Percentiles rank a stretch among this genome's conserved stretches.
These are phyloP conservation scores for Megathymus violae DNA, from an alignment of 1,140 invertebrate genomes.

Conservation along the genomic window DNA sequence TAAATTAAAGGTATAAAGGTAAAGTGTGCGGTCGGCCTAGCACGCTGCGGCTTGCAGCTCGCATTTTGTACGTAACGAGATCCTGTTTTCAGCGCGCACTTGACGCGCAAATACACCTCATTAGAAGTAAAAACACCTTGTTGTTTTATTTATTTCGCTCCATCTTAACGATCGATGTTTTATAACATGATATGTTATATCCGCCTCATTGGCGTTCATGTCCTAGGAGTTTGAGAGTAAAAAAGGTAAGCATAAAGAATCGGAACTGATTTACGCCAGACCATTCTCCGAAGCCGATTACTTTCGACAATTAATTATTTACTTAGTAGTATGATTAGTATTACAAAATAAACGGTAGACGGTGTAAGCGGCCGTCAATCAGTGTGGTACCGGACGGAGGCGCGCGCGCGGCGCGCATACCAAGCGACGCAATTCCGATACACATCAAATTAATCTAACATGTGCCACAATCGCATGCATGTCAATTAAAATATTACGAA, in stretches of 20 bases:
- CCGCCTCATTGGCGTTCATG: slow-evolving; percentile 1
- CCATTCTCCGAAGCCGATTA: too few relatives aligned
- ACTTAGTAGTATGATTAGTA: neutral
- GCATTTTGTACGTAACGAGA: slow-evolving; percentile 47
- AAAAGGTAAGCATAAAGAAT: neutral
- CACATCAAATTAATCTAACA: slow-evolving; percentile 58
- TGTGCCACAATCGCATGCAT: slow-evolving; percentile 21
- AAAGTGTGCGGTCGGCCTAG: slow-evolving; percentile 11
- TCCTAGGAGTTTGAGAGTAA: neutral
- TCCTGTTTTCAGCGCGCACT: slow-evolving; percentile 42
- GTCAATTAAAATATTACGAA: slow-evolving; percentile 16
- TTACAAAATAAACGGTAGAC: neutral
- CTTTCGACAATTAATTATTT: too few relatives aligned
- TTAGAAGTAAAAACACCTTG: slow-evolving; percentile 42
- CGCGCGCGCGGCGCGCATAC: slow-evolving; percentile 50
- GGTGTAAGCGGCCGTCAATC: neutral
- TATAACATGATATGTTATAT: slow-evolving; percentile 31
- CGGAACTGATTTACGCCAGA: too few relatives aligned
- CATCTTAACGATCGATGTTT: slow-evolving; percentile 34
- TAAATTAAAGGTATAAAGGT: too few relatives aligned
- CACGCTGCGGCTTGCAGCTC: slow-evolving; percentile 25
- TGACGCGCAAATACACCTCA: slow-evolving; percentile 49
- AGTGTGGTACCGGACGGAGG: slow-evolving; percentile 43
- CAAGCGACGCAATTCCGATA: slow-evolving; percentile 54
- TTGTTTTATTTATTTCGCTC: slow-evolving; percentile 35